These are phyloP conservation scores for Drosophila ezoana DNA, from an alignment of 2,888 invertebrate species.

Conservation along the genomic window DNA sequence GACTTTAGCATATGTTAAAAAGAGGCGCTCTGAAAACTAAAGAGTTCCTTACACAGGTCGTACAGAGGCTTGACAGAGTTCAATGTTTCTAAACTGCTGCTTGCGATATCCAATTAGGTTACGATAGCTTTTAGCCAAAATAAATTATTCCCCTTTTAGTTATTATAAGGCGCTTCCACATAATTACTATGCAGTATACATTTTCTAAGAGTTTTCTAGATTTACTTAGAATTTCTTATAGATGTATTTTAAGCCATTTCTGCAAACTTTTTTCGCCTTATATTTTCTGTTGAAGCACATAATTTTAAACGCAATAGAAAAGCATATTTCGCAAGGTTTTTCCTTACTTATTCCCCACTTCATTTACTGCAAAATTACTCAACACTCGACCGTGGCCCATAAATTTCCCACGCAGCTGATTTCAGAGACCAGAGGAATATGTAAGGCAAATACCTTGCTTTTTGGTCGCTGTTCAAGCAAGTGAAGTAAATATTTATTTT, in stretches of 20 bases:
- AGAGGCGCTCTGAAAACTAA: no score
- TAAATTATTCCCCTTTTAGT: no score
- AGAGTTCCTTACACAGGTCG: no score
- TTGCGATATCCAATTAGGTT: no score
- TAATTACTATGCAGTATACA: no score
- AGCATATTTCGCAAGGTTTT: background rate
- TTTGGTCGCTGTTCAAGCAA: slow-evolving; percentile 28
- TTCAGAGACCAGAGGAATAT: slow-evolving; percentile 8
- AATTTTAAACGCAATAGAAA: background rate
- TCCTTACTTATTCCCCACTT: background rate
- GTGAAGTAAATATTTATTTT: slow-evolving; percentile 63
- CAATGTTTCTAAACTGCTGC: no score
- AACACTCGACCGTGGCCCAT: slow-evolving; percentile 27
- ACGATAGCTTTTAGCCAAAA: no score
- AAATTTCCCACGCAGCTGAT: slow-evolving; percentile 16
- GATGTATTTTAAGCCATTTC: background rate
- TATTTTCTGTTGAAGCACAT: background rate
- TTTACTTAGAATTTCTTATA: no score
- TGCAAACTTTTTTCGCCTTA: background rate
- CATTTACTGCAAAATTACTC: background rate
- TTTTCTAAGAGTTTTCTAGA: no score
- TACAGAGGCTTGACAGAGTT: no score
- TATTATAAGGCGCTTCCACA: no score
- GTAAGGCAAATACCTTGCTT: slow-evolving; percentile 14
- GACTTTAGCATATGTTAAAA: no score